A percentile compares a stretch with the other conserved stretches of the same genome.
Conservation (phyloP, 2,797 vertebrate genomes). For the Smutsia temminckii region DNA sequence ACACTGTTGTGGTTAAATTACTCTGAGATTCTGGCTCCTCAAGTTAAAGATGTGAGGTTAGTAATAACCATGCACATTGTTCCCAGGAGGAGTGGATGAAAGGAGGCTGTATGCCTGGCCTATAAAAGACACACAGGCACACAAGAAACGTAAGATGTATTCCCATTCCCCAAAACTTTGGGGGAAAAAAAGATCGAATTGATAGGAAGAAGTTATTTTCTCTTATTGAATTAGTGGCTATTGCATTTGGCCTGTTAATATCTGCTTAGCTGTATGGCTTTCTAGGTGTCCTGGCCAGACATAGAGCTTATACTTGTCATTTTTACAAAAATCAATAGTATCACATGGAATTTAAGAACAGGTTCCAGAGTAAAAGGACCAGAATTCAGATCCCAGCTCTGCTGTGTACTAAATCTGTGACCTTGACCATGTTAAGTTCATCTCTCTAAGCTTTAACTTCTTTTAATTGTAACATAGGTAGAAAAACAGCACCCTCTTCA, state of each 20-base stretch:
- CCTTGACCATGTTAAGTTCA: neutral
- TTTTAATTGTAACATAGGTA: neutral
- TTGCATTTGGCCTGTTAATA: neutral
- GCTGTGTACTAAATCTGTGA: neutral
- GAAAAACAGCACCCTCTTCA: neutral
- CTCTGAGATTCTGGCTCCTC: neutral
- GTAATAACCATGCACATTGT: neutral
- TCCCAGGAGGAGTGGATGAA: conserved; percentile 9
- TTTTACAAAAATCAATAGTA: neutral
- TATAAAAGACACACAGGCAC: neutral
- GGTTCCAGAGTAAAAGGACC: neutral
- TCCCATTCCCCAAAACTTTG: neutral
- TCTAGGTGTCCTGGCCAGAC: neutral
- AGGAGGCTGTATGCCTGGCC: neutral
- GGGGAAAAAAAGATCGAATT: neutral
- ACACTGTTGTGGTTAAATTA: conserved; percentile 1
- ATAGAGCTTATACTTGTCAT: neutral
- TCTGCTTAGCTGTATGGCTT: neutral
- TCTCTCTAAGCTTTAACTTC: neutral
- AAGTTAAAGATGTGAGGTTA: neutral
- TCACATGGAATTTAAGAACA: neutral
- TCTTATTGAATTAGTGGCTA: neutral
- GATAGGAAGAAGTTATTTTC: neutral
- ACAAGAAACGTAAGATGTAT: neutral
- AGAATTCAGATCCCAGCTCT: neutral